phyloP scores from a whole-genome alignment of 2,113 vertebrate genomes.

The Atrichornis clamosus region DNA sequence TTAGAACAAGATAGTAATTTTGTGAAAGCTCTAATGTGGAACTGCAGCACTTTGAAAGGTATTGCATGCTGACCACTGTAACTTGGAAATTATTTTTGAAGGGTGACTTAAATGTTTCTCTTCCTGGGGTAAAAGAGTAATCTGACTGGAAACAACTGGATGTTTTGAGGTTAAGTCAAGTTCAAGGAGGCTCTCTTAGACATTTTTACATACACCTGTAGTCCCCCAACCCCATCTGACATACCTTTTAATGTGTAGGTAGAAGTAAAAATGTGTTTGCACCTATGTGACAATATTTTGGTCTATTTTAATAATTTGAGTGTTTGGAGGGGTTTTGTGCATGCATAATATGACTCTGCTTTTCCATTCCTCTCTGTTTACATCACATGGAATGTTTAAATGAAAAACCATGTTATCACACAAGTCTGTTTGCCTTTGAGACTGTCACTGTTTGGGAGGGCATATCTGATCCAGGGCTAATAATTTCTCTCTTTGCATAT shows the following conservation, averaged over 20 bases:
- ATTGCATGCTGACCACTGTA: background rate
- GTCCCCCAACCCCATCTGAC: background rate
- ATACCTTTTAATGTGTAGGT: background rate
- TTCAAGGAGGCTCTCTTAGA: background rate
- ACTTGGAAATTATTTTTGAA: background rate
- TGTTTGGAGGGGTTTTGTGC: background rate
- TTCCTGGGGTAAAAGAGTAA: background rate
- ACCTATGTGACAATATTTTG: background rate
- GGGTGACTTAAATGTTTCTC: background rate
- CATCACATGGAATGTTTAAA: background rate
- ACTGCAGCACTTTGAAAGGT: background rate
- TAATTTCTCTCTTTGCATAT: background rate
- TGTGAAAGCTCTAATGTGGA: background rate
- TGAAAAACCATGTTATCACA: accelerated
- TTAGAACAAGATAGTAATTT: background rate
- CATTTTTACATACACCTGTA: background rate
- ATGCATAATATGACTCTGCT: background rate
- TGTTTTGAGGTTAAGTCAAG: background rate
- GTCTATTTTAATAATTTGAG: background rate
- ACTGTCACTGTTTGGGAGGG: background rate
- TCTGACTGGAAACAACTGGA: background rate
- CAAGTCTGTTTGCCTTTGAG: background rate
- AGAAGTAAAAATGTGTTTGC: background rate
- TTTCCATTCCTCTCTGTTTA: background rate
- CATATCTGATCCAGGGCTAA: background rate